Conservation (phyloP, 2,797 vertebrate genomes). For the Alca torda region DNA sequence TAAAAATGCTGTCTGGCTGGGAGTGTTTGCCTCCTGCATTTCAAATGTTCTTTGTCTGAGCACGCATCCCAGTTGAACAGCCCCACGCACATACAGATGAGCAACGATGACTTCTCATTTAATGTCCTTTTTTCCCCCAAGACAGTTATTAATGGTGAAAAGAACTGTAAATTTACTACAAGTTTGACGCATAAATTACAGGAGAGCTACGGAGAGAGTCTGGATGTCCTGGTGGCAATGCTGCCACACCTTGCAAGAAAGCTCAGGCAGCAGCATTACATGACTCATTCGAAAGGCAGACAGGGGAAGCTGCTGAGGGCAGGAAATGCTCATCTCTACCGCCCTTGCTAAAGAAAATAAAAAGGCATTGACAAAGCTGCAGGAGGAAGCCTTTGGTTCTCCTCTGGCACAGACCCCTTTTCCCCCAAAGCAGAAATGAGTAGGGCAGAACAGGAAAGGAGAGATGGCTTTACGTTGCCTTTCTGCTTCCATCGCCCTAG, state of each 20-base stretch:
- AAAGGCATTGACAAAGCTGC: not conserved
- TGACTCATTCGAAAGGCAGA: not conserved
- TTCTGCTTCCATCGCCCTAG: not conserved
- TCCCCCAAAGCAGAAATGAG: not conserved
- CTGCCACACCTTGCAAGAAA: not conserved
- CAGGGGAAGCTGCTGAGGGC: not conserved
- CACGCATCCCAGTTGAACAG: not conserved
- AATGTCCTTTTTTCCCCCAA: not conserved
- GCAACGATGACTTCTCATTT: not conserved
- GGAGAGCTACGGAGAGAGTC: not conserved
- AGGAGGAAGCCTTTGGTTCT: not conserved
- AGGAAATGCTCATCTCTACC: not conserved
- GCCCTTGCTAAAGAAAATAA: not conserved
- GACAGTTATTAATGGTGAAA: not conserved
- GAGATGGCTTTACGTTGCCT: not conserved
- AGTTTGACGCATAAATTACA: not conserved
- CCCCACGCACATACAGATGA: not conserved
- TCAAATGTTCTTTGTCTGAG: not conserved
- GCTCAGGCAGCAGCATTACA: fast-evolving
- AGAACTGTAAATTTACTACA: not conserved
- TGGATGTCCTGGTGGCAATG: not conserved
- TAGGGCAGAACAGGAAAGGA: not conserved
- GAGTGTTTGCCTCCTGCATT: not conserved
- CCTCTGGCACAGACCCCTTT: not conserved
- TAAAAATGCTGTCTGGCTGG: not conserved